These are phyloP conservation scores for Setophaga kirtlandii DNA, from an alignment of 2,113 vertebrate genomes.

Conservation along the genomic window DNA sequence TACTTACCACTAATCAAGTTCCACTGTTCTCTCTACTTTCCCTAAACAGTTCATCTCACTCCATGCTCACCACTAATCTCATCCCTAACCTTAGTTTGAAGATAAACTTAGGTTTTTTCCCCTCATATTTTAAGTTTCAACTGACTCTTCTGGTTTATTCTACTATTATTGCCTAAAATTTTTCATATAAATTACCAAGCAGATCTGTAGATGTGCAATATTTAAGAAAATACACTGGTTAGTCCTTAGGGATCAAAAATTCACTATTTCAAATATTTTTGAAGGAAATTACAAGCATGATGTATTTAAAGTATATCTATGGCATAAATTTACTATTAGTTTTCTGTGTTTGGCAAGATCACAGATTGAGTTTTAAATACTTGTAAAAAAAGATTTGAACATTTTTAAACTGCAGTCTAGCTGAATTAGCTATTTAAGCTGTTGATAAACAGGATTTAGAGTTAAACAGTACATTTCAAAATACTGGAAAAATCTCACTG, in stretches of 20 bases:
- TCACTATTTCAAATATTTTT: not conserved
- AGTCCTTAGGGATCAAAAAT: not conserved
- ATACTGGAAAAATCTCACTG: not conserved
- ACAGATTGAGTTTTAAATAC: not conserved
- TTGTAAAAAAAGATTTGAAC: not conserved
- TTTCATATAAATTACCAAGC: not conserved
- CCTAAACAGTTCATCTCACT: not conserved
- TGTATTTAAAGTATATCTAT: not conserved
- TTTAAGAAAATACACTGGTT: not conserved
- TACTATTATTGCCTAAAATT: not conserved
- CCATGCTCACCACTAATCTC: not conserved
- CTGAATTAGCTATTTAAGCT: not conserved
- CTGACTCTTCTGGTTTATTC: not conserved
- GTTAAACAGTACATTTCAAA: not conserved
- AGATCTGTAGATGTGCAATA: fast-evolving
- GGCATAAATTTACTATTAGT: not conserved
- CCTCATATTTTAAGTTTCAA: not conserved
- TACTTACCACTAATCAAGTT: not conserved
- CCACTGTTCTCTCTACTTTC: not conserved
- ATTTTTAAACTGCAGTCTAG: not conserved
- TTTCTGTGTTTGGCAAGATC: not conserved
- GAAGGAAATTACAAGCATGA: not conserved
- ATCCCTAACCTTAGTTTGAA: not conserved
- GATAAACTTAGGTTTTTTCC: not conserved
- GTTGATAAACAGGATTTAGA: not conserved